Percentiles rank a stretch among this genome's conserved stretches.
Evolutionary conservation across 1,140 invertebrate species (phyloP).

Genomic region (Pomacea maculata): DNA sequence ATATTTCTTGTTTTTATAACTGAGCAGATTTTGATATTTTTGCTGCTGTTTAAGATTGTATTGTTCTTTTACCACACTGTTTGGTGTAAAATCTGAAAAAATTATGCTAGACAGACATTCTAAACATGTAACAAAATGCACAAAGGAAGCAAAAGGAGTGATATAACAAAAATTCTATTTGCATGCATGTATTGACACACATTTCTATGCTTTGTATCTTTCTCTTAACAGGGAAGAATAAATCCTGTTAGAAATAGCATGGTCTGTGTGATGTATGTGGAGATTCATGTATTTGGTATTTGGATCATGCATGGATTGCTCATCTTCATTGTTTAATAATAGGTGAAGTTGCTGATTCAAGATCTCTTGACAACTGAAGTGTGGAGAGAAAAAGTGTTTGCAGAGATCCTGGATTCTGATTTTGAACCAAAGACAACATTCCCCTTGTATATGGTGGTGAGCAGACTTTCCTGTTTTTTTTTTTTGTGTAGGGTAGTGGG

Average conservation of each 20-base stretch:
- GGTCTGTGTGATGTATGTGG: too few relatives aligned
- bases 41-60: neutral
- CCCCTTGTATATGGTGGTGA: constrained; percentile 64
- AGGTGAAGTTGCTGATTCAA: constrained; percentile 61
- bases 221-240: too few relatives aligned
- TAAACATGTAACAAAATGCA: neutral
- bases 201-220: too few relatives aligned
- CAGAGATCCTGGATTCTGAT: constrained; percentile 56
- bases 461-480: constrained; percentile 19
- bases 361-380: constrained; percentile 62
- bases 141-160: too few relatives aligned
- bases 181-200: too few relatives aligned
- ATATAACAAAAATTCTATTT: too few relatives aligned
- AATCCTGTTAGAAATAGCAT: too few relatives aligned
- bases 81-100: neutral
- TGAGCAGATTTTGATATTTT: neutral
- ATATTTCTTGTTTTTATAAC: neutral
- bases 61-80: neutral
- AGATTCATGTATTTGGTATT: too few relatives aligned
- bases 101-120: neutral
- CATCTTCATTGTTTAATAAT: constrained; percentile 4
- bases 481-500: too few relatives aligned
- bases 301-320: neutral
- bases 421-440: constrained; percentile 64
- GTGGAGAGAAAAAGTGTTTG: constrained; percentile 65